phyloP scores from a whole-genome alignment of 2,113 vertebrate species.

The Macaca mulatta region DNA sequence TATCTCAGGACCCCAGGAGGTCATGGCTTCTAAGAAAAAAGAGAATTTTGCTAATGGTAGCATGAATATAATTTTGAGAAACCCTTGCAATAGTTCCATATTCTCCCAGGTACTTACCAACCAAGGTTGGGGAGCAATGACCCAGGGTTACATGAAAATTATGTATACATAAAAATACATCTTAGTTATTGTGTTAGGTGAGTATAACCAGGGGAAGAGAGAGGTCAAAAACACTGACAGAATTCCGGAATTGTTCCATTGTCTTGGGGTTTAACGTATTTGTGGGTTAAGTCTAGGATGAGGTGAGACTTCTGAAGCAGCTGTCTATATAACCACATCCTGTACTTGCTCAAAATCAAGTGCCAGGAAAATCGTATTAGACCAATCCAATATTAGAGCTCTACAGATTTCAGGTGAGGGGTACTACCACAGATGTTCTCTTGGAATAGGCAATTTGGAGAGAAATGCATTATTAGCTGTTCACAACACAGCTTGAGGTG shows the following conservation, averaged over 20 bases:
- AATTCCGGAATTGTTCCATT: neutral
- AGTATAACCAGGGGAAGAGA: neutral
- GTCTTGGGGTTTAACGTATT: neutral
- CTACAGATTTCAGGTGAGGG: neutral
- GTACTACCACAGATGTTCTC: neutral
- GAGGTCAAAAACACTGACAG: neutral
- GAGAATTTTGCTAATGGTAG: neutral
- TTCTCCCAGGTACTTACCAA: neutral
- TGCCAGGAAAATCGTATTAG: neutral
- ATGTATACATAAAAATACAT: neutral
- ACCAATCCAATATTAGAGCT: neutral
- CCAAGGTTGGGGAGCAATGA: neutral
- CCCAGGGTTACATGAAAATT: neutral
- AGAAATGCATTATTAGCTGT: neutral
- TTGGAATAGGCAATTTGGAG: neutral
- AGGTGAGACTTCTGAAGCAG: neutral
- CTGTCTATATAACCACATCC: neutral
- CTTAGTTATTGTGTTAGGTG: neutral
- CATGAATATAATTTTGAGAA: neutral
- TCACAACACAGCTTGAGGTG: neutral
- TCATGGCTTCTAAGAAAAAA: neutral
- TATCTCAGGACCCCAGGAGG: neutral
- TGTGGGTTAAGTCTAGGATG: neutral
- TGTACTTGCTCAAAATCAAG: neutral
- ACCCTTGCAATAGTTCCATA: neutral